Conservation (phyloP, 2,797 vertebrate species). For the Spheniscus humboldti region DNA sequence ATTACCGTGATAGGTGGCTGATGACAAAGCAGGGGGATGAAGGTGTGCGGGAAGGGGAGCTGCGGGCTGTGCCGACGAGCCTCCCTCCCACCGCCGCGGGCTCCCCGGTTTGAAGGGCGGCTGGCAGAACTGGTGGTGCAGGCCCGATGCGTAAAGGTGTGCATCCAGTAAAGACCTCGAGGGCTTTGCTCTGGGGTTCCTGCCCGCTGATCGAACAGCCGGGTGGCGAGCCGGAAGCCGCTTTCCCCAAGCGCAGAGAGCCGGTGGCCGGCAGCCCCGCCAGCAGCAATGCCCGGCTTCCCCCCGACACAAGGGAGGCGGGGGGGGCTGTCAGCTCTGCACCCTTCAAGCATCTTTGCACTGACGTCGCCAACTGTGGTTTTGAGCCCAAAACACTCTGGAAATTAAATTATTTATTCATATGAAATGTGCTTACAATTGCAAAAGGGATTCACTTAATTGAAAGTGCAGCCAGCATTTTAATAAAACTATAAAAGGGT, state of each 20-base stretch:
- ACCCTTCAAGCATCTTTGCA: neutral
- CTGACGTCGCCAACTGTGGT: fast-evolving
- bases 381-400: neutral
- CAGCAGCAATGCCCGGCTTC: neutral
- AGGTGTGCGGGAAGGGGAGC: fast-evolving
- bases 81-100: fast-evolving
- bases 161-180: neutral
- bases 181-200: fast-evolving
- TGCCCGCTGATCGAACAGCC: fast-evolving
- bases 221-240: fast-evolving
- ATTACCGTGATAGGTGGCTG: fast-evolving
- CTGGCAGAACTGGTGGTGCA: neutral
- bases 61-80: fast-evolving
- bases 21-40: fast-evolving
- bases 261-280: fast-evolving
- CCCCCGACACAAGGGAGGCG: fast-evolving
- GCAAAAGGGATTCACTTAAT: slow-evolving; percentile 9
- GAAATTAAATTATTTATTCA: slow-evolving; percentile 17
- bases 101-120: neutral
- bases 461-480: slow-evolving; percentile 34
- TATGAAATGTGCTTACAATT: slow-evolving; percentile 6
- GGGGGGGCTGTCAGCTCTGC: neutral
- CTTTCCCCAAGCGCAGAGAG: neutral
- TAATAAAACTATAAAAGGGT: slow-evolving; percentile 39
- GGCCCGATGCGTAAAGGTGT: fast-evolving